These are phyloP conservation scores for Netelia virgata DNA, from an alignment of 2,888 invertebrate genomes.

Conservation along the genomic window DNA sequence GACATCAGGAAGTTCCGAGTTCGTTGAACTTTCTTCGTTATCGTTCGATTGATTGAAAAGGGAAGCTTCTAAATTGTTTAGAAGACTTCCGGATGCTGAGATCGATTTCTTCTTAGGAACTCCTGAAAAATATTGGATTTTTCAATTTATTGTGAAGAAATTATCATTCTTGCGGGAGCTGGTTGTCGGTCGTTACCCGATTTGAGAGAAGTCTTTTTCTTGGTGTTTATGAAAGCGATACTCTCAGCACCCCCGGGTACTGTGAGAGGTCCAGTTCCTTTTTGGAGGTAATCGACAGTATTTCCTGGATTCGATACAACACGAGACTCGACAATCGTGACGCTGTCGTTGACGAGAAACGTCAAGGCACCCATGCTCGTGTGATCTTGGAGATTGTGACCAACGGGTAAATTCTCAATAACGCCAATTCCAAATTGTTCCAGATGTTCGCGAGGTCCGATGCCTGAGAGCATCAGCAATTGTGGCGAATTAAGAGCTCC, in stretches of 20 bases:
- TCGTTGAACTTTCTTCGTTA: background rate
- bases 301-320: slow-evolving; percentile 86
- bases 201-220: slow-evolving; percentile 72
- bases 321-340: slow-evolving; percentile 88
- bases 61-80: slow-evolving; percentile 6
- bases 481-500: slow-evolving; percentile 95
- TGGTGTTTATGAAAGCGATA: slow-evolving; percentile 91
- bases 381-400: slow-evolving; percentile 93
- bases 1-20: slow-evolving; percentile 89
- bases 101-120: slow-evolving; percentile 48
- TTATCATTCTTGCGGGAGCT: background rate
- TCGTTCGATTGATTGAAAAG: background rate
- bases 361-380: slow-evolving; percentile 90
- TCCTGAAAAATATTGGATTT: slow-evolving; percentile 18
- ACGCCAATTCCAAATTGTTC: slow-evolving; percentile 87
- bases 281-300: slow-evolving; percentile 88
- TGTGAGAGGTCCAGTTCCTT: slow-evolving; percentile 90
- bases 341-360: slow-evolving; percentile 90
- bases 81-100: slow-evolving; percentile 11
- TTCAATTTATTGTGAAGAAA: background rate
- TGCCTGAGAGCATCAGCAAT: slow-evolving; percentile 93
- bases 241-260: slow-evolving; percentile 92
- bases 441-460: slow-evolving; percentile 90
- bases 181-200: slow-evolving; percentile 35
- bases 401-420: slow-evolving; percentile 90